Evolutionary conservation across 1,140 invertebrate species (phyloP).

Genomic region (Drosophila subobscura): DNA sequence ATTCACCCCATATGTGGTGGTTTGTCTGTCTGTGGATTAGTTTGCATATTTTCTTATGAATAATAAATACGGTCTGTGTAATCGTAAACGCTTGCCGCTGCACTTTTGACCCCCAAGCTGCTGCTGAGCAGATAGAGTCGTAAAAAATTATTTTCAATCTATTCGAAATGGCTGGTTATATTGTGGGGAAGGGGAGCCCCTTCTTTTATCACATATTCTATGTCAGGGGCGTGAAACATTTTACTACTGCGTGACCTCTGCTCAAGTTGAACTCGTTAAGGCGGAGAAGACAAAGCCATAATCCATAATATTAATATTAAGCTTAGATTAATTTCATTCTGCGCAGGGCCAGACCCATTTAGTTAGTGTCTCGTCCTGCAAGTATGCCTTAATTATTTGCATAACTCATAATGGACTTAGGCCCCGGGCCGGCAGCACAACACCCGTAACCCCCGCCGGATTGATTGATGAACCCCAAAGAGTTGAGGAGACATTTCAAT

Average conservation of each 20-base stretch:
- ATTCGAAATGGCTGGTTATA: background rate
- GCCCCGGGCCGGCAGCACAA: slow-evolving; percentile 24
- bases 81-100: slow-evolving; percentile 49
- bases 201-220: too few relatives aligned
- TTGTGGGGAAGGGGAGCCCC: too few relatives aligned
- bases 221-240: slow-evolving; percentile 38
- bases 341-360: slow-evolving; percentile 44
- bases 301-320: slow-evolving; percentile 34
- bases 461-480: slow-evolving; percentile 42
- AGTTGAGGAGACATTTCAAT: slow-evolving; percentile 44
- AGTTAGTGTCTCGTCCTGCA: slow-evolving; percentile 27
- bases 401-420: slow-evolving; percentile 46
- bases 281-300: slow-evolving; percentile 7
- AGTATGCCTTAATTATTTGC: slow-evolving; percentile 54
- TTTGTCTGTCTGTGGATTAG: slow-evolving; percentile 36
- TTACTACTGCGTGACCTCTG: slow-evolving; percentile 30
- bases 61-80: slow-evolving; percentile 56
- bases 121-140: slow-evolving; percentile 15
- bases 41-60: slow-evolving; percentile 56
- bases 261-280: slow-evolving; percentile 3
- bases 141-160: slow-evolving; percentile 46
- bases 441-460: slow-evolving; percentile 11
- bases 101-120: slow-evolving; percentile 46
- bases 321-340: slow-evolving; percentile 23
- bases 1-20: slow-evolving; percentile 1